Evolutionary conservation across 2,113 vertebrate species (phyloP).

Genomic region (Aspidoscelis tigris): DNA sequence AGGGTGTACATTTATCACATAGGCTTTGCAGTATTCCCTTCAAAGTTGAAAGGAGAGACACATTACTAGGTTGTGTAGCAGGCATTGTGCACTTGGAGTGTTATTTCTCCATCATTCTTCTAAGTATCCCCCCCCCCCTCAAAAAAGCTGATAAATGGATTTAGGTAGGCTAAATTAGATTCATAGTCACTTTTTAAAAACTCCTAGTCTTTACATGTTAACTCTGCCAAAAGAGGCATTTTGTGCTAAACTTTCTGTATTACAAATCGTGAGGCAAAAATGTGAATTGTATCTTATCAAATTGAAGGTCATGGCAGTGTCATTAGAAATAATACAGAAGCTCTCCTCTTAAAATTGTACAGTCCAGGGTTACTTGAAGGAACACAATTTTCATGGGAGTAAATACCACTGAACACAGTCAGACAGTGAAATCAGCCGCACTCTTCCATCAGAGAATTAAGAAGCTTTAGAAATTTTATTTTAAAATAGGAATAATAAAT

Average conservation of each 20-base stretch:
- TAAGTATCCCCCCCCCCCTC: too few species aligned
- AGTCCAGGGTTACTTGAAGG: neutral
- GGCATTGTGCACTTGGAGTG: too few species aligned
- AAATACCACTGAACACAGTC: too few species aligned
- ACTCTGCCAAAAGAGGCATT: slow-evolving; percentile 4
- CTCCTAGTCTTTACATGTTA: slow-evolving; percentile 10
- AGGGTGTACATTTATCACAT: neutral
- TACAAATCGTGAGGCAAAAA: slow-evolving; percentile 30
- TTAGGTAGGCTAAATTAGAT: neutral
- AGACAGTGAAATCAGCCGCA: too few species aligned
- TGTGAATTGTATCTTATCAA: neutral
- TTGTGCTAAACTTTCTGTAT: neutral
- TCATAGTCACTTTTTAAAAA: neutral
- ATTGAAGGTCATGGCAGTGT: too few species aligned
- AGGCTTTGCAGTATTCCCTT: neutral
- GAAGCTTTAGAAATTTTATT: too few species aligned
- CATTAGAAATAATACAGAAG: neutral
- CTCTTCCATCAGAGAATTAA: too few species aligned
- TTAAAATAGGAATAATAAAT: too few species aligned
- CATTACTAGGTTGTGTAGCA: too few species aligned
- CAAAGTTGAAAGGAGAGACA: neutral
- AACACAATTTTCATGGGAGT: too few species aligned
- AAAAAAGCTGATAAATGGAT: neutral
- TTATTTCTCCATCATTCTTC: too few species aligned
- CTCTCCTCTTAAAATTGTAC: neutral